Evolutionary conservation across 2,113 vertebrate species (phyloP), one percentile per base, ranked within the genome.

Genomic region (Australoheros scitulus): DNA sequence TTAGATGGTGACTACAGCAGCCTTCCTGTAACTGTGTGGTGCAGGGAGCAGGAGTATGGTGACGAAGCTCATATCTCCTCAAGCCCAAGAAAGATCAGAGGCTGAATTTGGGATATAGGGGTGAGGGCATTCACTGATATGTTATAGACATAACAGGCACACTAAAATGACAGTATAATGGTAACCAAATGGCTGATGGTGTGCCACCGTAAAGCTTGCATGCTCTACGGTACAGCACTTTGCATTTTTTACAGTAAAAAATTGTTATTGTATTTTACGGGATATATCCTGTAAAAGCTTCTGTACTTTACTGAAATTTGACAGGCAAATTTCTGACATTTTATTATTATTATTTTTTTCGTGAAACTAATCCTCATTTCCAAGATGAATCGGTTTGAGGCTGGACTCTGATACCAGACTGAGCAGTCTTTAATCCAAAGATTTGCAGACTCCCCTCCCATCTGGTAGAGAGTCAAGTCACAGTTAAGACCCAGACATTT

Each of bases 361-460:
- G 43, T n/a, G 43, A 72, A 52, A 52, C 65, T 72, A 43, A 70
- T 32, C 17, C 65, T 72, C 32, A 72, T 72, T 32, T 72, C 18
- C 47, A 55, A 72, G 47, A 72, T 34, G 47, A 32, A 55, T 32
- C 47, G 32, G 68, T 72, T 55, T 72, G 47, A 72, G 52, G 17
- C 65, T 32, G 5, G 68, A 50, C 26, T 72, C 55, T 32, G 47
- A 55, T 72, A 32, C 47, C 68, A 72, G 26, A 72, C 68, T 72
- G 65, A 50, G 43, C 50, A 72, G 65, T 55, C 47, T 72, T 72
- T 34, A 72, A 72, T 72, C 68, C 68, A 72, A 72, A 72, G 68
- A 72, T 55, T 72, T 55, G 47, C 26, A 84, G 17, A 55, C 77
- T 76, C 11, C 14, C 43, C 68, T 55, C 68, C 24, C 11, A 13